These are phyloP conservation scores for Drosophila pachea DNA, from an alignment of 1,140 invertebrate species.

Conservation along the genomic window DNA sequence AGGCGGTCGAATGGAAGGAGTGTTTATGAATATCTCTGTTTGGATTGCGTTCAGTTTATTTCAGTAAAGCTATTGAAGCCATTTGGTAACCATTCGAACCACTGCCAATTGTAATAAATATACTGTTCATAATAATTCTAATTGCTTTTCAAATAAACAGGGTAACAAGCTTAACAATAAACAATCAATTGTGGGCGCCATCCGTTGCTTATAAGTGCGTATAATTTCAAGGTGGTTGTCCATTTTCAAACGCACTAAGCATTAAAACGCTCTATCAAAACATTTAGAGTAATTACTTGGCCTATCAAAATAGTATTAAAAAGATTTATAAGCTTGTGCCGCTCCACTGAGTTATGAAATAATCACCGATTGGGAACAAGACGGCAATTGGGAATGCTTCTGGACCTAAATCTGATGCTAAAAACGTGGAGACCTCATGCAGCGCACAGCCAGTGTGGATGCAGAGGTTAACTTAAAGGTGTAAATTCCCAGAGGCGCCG, in stretches of 20 bases:
- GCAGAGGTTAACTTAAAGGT: conserved; percentile 46
- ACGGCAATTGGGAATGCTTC: neutral
- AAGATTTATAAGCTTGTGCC: conserved; percentile 66
- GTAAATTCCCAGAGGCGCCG: conserved; percentile 69
- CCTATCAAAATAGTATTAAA: conserved; percentile 78
- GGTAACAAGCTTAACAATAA: conserved; percentile 54
- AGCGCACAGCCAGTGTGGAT: conserved; percentile 15
- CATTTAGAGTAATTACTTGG: conserved; percentile 74
- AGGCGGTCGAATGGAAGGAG: too few relatives aligned
- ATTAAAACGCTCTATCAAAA: conserved; percentile 63
- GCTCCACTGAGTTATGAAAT: conserved; percentile 67
- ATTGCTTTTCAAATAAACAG: conserved; percentile 78
- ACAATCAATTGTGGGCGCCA: conserved; percentile 49
- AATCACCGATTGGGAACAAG: conserved; percentile 31
- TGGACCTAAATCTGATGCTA: conserved; percentile 4
- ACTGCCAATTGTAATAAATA: conserved; percentile 60
- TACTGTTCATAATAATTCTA: conserved; percentile 74
- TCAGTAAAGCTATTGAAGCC: neutral
- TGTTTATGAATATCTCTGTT: too few relatives aligned
- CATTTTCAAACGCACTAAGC: conserved; percentile 20
- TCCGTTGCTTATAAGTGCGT: conserved; percentile 16
- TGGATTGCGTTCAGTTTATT: conserved; percentile 44
- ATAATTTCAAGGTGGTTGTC: conserved; percentile 19
- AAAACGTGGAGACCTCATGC: conserved; percentile 37
- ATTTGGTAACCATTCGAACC: conserved; percentile 10